Evolutionary conservation across 2,113 vertebrate species (phyloP), one percentile per base, ranked within the genome.

Genomic region (Numenius arquata): DNA sequence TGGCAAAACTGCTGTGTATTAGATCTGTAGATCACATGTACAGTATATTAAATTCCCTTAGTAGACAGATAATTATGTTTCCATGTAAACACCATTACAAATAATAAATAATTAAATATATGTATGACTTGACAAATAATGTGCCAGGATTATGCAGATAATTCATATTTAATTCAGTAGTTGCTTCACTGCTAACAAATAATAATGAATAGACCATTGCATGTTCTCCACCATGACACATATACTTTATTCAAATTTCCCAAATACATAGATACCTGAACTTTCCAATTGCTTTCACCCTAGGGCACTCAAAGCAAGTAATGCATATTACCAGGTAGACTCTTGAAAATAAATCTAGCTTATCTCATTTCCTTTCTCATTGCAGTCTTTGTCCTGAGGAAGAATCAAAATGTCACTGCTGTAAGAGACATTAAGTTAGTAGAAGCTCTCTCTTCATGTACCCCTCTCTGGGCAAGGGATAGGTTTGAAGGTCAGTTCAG

Each of bases 401-500:
- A 91, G 52, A 86, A 94, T 89, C 84, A 89, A 85, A 95, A 95
- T 66, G 74, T 88, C 75, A 83, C 79, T 88, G 68, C 48, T 76
- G 18, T 41, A 68, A 65, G 36, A 93, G 36, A 92, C 91, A 85
- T 86, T 30, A 92, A 58, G 53, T 80, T 74, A 91, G 52, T 16
- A 65, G 85, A 76, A 43, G 55, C 22, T 81, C n/a, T 76, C 43
- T 73, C 82, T 70, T 95, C 53, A 45, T 83, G 79, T 25, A 80
- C 41, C 47, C 8, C 4, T 89, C 38, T 96, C 96, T 80, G 95
- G 45, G 53, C 99, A 99, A 83, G 98, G 97, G n/a, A 98, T 91
- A 23, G 98, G 98, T 27, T 97, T 98, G 89, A 99, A 99, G 30
- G 98, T 97, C 91, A 98, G 73, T 94, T 99, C 99, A 32, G 66